These are phyloP conservation scores for Lordiphosa clarofinis DNA, from an alignment of 1,140 invertebrate species.

Conservation along the genomic window DNA sequence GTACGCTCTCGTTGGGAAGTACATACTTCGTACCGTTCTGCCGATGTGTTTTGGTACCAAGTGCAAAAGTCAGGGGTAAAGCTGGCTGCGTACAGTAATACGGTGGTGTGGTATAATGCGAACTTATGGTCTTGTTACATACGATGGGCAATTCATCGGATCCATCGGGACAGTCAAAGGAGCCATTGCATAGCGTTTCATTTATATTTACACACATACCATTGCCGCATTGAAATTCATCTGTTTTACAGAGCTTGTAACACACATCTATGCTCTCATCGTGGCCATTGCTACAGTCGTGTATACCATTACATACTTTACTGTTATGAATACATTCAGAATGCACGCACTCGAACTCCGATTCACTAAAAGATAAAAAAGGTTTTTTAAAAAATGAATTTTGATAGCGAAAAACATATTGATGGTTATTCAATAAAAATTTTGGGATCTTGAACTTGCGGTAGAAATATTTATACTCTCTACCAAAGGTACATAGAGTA, in stretches of 20 bases:
- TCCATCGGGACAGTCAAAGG: slow-evolving; percentile 22
- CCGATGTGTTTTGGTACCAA: not conserved
- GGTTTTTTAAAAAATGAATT: not conserved
- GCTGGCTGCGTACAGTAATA: not conserved
- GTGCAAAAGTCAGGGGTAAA: not conserved
- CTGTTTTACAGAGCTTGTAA: not conserved
- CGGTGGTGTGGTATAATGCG: not conserved
- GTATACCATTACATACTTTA: not conserved
- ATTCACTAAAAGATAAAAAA: not conserved
- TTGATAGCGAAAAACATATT: too few relatives aligned
- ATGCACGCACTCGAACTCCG: slow-evolving; percentile 1
- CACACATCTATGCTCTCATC: slow-evolving; percentile 20
- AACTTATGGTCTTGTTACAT: not conserved
- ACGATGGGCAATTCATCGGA: slow-evolving; percentile 23
- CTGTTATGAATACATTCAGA: not conserved
- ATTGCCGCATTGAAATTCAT: slow-evolving; percentile 29
- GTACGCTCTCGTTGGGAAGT: slow-evolving; percentile 4
- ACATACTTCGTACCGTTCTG: not conserved
- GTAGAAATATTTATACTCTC: too few relatives aligned
- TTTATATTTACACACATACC: not conserved
- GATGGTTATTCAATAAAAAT: too few relatives aligned
- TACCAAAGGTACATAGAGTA: too few relatives aligned
- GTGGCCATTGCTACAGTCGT: slow-evolving; percentile 21
- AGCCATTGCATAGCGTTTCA: not conserved
- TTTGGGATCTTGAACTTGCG: too few relatives aligned